phyloP scores from a whole-genome alignment of 2,113 vertebrate genomes.

The Gila orcuttii region DNA sequence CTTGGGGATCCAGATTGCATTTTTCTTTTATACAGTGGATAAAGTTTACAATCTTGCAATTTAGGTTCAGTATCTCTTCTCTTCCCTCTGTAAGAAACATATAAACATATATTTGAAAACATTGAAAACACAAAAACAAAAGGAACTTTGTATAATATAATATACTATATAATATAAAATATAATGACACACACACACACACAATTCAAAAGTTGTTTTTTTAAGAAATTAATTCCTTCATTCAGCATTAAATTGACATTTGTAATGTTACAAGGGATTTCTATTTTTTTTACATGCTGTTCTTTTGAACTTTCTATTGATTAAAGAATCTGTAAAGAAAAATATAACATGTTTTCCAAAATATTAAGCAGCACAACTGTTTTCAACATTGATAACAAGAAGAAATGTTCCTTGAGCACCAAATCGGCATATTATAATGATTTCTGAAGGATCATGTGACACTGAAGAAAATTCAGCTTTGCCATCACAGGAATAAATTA shows the following conservation, averaged over 20 bases:
- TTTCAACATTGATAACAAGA: background rate
- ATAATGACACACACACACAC: too few relatives aligned
- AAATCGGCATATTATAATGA: background rate
- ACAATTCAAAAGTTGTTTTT: too few relatives aligned
- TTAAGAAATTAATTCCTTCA: too few relatives aligned
- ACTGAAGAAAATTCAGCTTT: background rate
- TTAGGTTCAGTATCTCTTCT: slow-evolving; percentile 72
- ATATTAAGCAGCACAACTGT: background rate
- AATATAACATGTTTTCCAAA: background rate
- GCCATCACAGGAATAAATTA: background rate
- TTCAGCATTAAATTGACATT: background rate
- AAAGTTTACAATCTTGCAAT: slow-evolving; percentile 74
- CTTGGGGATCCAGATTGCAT: slow-evolving; percentile 66
- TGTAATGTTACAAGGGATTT: background rate
- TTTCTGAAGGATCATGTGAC: background rate
- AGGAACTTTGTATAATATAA: background rate
- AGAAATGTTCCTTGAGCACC: background rate
- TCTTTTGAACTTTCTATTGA: background rate
- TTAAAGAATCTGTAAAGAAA: background rate
- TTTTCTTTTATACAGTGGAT: slow-evolving; percentile 69
- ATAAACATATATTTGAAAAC: background rate
- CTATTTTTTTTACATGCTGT: background rate
- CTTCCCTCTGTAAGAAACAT: slow-evolving; percentile 60
- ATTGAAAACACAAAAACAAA: background rate
- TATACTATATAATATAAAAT: background rate